A percentile compares a stretch with the other conserved stretches of the same genome.
Conservation (phyloP, 1,140 invertebrate species). For the Pissodes strobi region DNA sequence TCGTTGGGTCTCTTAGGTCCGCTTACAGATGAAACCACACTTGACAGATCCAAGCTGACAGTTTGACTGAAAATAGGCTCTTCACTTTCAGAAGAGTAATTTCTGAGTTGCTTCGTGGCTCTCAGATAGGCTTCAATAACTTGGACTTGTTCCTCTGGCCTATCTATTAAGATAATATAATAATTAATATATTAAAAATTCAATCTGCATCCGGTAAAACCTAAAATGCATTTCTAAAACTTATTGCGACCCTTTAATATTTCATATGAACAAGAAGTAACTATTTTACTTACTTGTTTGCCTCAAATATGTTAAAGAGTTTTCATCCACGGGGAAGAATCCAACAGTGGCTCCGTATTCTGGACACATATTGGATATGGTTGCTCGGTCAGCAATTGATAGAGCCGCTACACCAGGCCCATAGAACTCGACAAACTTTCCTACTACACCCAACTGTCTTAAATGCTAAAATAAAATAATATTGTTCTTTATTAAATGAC, state of each 20-base stretch:
- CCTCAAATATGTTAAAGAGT: constrained; percentile 81
- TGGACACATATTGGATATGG: constrained; percentile 96
- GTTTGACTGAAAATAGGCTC: constrained; percentile 88
- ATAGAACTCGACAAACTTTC: constrained; percentile 99
- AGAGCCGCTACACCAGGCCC: constrained; percentile 88
- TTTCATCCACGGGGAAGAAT: constrained; percentile 92
- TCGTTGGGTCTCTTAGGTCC: constrained; percentile 98
- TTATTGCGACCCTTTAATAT: no score
- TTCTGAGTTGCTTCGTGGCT: constrained; percentile 79
- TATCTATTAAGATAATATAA: constrained; percentile 69
- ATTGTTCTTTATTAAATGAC: not conserved
- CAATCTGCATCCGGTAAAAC: no score
- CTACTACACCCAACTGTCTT: constrained; percentile 91
- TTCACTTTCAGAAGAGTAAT: constrained; percentile 77
- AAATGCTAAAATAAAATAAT: constrained; percentile 74
- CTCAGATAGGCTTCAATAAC: constrained; percentile 84
- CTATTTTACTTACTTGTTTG: constrained; percentile 90
- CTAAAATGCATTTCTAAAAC: no score
- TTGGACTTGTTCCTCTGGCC: constrained; percentile 79
- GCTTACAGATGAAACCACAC: constrained; percentile 92
- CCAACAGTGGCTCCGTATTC: constrained; percentile 97
- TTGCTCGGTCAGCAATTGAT: constrained; percentile 93
- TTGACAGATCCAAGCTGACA: constrained; percentile 84
- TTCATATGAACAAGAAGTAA: no score
- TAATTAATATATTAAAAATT: constrained; percentile 7